Base-by-base conservation (phyloP, 2,888 invertebrate genomes). In the Morpho deidamia region DNA sequence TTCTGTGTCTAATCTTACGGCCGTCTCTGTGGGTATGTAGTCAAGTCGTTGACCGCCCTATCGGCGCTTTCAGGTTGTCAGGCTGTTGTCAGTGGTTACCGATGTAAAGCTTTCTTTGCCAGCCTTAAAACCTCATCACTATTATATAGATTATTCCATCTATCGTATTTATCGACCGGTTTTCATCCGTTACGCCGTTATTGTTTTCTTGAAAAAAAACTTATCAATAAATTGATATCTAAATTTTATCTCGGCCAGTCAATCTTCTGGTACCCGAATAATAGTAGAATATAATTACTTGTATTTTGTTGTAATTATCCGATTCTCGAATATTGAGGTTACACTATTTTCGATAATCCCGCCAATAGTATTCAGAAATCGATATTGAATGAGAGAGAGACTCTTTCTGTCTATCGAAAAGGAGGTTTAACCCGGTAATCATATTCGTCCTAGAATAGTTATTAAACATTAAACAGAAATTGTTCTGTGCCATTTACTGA, bases 31-130 rank as follows among this genome's bases (percentile, higher is more conserved):
- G 11, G 14, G 14, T 35, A 42, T 33, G 42, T 71, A 75, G 69
- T 69, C 63, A 69, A 69, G 84, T 79, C 87, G 72, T 73, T 79
- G 86, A 86, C 80, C 85, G 70, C 73, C 60, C 67, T 60, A 66
- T 63, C 66, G 66, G 68, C 75, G 76, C 72, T 74, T 75, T 71
- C 75, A 69, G 72, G 49, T 63, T 60, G 65, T 65, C 68, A 61
- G 66, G 66, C 70, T 73, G 49, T 63, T 60, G 65, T 65, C 68
- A 61, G 66, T 66, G 42, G 39, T 47, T 48, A 64, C 61, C 66
- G 62, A 65, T 72, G 61, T 69, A 63, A 70, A 72, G 74, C 80
- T 83, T 81, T 83, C 83, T 76, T 81, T 72, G 69, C 68, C 69
- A 73, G 73, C 70, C 71, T 67, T 71, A 71, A 72, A 73, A 71